Conservation (phyloP, 2,113 vertebrate species). For the Paracanthobrama guichenoti region DNA sequence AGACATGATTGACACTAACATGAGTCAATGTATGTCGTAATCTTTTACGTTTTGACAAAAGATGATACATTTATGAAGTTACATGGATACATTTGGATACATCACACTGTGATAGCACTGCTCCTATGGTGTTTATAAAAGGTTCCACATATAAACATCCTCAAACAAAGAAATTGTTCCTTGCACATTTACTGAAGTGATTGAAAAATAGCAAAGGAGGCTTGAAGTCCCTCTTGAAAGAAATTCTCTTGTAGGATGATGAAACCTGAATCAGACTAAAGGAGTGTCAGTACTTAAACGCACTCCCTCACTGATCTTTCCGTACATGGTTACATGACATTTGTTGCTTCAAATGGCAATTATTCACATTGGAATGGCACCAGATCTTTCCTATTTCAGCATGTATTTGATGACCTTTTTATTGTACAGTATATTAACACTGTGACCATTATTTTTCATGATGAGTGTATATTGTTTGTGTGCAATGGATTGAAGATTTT, state of each 20-base stretch:
- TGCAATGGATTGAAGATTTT: slow-evolving; percentile 67
- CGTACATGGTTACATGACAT: neutral
- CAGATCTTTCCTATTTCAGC: slow-evolving; percentile 26
- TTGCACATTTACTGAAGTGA: neutral
- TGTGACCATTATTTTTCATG: slow-evolving; percentile 32
- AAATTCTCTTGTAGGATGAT: neutral
- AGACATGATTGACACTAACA: neutral
- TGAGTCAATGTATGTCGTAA: neutral
- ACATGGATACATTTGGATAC: neutral
- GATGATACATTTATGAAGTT: neutral
- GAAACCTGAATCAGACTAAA: neutral
- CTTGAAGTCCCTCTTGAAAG: neutral
- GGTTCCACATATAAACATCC: neutral
- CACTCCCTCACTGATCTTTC: neutral
- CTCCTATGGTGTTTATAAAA: neutral
- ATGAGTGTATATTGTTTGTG: slow-evolving; percentile 33
- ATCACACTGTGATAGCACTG: neutral
- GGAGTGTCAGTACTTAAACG: neutral
- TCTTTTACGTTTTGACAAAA: neutral
- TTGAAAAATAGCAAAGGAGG: neutral
- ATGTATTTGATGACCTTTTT: slow-evolving; percentile 39
- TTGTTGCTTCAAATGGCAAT: neutral
- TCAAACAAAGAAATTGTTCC: slow-evolving; percentile 3
- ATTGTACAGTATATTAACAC: slow-evolving; percentile 34
- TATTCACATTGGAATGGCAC: neutral